Percentiles rank a stretch among this genome's conserved stretches.
Evolutionary conservation across 1,140 invertebrate species (phyloP).

Genomic region (Lethrus apterus): DNA sequence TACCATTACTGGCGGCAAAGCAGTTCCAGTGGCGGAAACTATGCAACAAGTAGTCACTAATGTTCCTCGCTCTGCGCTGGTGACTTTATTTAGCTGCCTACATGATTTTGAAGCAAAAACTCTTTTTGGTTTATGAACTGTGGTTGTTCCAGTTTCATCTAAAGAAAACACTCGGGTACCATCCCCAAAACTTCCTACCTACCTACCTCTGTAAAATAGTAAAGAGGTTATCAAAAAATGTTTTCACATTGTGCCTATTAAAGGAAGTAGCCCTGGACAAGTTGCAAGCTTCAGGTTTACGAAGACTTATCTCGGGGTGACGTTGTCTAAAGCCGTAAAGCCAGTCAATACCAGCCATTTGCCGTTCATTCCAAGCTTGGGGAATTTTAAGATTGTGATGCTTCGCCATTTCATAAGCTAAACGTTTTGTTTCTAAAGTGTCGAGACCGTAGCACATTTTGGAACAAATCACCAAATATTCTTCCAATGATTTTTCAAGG

Average conservation of each 20-base stretch:
- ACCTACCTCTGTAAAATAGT: too few relatives aligned
- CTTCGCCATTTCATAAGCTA: conserved; percentile 40
- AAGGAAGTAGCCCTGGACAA: conserved; percentile 40
- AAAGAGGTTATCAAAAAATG: conserved; percentile 17
- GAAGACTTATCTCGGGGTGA: conserved; percentile 35
- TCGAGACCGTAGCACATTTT: conserved; percentile 16
- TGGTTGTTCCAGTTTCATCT: conserved; percentile 42
- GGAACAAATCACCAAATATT: conserved; percentile 2
- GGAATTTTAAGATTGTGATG: conserved; percentile 34
- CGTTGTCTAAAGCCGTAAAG: conserved; percentile 36
- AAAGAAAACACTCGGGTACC: conserved; percentile 38
- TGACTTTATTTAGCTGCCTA: conserved; percentile 35
- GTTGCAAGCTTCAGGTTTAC: conserved; percentile 41
- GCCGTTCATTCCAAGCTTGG: conserved; percentile 29
- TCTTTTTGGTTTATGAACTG: conserved; percentile 22
- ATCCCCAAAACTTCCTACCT: conserved; percentile 9
- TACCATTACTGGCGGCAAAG: conserved; percentile 35
- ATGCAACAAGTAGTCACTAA: conserved; percentile 36
- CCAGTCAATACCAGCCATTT: conserved; percentile 39
- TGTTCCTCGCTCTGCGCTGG: conserved; percentile 31
- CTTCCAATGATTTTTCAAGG: conserved; percentile 6
- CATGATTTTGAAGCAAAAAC: conserved; percentile 25
- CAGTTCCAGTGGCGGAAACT: conserved; percentile 34
- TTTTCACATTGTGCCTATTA: conserved; percentile 29
- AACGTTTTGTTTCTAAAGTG: too few relatives aligned